Base-by-base conservation (phyloP, 1,140 invertebrate species). In the Hyles vespertilio region DNA sequence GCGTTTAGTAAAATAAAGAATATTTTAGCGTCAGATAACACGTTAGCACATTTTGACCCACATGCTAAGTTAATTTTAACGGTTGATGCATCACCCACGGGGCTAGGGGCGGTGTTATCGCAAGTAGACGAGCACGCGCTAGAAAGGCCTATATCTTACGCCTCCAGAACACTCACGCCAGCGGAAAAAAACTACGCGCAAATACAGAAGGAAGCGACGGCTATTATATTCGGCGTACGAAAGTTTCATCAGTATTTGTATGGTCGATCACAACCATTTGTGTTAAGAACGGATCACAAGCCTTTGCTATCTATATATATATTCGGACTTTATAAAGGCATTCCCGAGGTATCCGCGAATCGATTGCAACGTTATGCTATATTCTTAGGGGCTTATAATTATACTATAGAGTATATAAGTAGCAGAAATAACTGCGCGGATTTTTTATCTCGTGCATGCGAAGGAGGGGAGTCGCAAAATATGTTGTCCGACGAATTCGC, bases 171-270 rank as follows among this genome's bases (percentile, higher is more conserved):
- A n/a, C n/a, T n/a, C n/a, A n/a, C n/a, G n/a, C n/a, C n/a, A n/a
- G n/a, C n/a, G n/a, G n/a, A n/a, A n/a, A n/a, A n/a, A n/a, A n/a
- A n/a, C n/a, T n/a, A n/a, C n/a, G n/a, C n/a, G n/a, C n/a, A 47
- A 47, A 47, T 47, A 5, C 46, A 47, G 10, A 47, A 12, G 9
- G 46, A 47, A 47, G 46, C 46, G 3, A 47, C 46, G 10, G 46
- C 46, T 5, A 47, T 47, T n/a, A 47, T 47, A 3, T 47, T 47
- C 11, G 46, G 46, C 3, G 46, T 47, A 4, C 3, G 46, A 10
- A 3, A 9, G 4, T 47, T n/a, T 47, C 46, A 47, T 75, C 70
- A 84, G 47, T 88, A 80, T 65, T 49, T 88, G 11, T 81, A 72
- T 65, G 79, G 74, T 5, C 34, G 66, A 11, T 6, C 52, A 4